Base-by-base conservation (phyloP, 2,888 invertebrate species). In the Xylophagus ater region DNA sequence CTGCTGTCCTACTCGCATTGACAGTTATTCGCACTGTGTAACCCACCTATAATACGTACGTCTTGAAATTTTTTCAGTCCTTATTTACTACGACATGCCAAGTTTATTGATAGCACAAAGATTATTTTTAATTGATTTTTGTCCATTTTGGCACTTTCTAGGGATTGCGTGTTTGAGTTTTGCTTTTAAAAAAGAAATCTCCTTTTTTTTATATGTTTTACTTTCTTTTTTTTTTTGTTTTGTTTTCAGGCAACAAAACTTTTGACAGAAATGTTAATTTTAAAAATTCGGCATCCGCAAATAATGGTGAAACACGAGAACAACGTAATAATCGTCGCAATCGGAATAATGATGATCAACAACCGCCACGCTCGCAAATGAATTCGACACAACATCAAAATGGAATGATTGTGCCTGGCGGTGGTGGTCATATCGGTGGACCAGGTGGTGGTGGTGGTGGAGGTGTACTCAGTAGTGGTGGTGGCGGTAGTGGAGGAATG, bases 321-420 rank as follows among this genome's bases (percentile, higher is more conserved):
- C 81, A 81, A 57, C 74, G 84, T 47, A 78, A 80, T 53, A 81
- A 77, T 55, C 68, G 72, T 50, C 67, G 74, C 48, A 76, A 76
- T 59, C 69, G 81, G 56, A 71, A 81, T 65, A 72, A 39, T 14
- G 37, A 36, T 19, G 38, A 36, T 14, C 40, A 37, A 18, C 30
- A 37, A 20, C 25, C 20, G 12, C 21, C 32, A 25, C 35, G 19
- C 9, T 37, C 40, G 47, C 46, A 48, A 48, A 34, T 55, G 20
- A 19, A 29, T 14, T 19, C 8, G 10, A 17, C 21, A 15, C 35
- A 25, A 26, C n/a, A n/a, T n/a, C 34, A 34, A 15, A 40, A 40
- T 15, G 40, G 40, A 15, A 40, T 26, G 20, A 34, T 34, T 8
- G 34, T 34, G n/a, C 29, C 34, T 12, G 19, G 19, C 7, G 19